These are phyloP conservation scores for Pristionchus arcanus DNA, from an alignment of 2,888 invertebrate genomes.

Conservation along the genomic window DNA sequence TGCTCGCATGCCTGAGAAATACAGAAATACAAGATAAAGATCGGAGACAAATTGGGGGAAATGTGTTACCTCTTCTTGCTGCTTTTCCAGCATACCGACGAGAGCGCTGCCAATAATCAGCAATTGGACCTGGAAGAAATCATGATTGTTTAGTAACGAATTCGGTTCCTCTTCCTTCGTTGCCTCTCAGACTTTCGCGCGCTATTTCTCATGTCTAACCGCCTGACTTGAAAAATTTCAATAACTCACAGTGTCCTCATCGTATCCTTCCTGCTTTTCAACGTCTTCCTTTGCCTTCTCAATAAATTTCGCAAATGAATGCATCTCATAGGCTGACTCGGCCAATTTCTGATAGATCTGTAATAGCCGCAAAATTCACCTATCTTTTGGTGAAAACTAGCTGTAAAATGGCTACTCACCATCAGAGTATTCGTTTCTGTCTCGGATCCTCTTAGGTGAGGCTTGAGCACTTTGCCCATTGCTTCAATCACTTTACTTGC, in stretches of 20 bases:
- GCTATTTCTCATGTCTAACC: no score
- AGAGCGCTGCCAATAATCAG: background rate
- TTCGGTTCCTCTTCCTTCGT: no score
- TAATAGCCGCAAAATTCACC: background rate
- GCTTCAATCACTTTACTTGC: no score
- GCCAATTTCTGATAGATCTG: background rate
- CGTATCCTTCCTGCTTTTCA: background rate
- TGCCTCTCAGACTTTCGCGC: no score
- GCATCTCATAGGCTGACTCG: background rate
- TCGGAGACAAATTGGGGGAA: background rate
- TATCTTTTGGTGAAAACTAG: no score
- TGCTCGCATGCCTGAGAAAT: background rate
- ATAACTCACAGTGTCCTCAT: background rate
- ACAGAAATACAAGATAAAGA: background rate
- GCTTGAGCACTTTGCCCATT: no score
- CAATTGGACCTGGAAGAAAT: background rate
- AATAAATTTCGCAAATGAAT: background rate
- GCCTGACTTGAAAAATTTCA: background rate
- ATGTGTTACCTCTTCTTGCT: background rate
- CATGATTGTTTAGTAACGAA: no score
- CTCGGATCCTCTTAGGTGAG: no score
- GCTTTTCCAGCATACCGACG: background rate
- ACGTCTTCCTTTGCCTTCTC: background rate
- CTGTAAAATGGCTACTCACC: no score
- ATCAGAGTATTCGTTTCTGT: no score